Conservation (phyloP, 2,888 invertebrate species). For the Aporophyla nigra region DNA sequence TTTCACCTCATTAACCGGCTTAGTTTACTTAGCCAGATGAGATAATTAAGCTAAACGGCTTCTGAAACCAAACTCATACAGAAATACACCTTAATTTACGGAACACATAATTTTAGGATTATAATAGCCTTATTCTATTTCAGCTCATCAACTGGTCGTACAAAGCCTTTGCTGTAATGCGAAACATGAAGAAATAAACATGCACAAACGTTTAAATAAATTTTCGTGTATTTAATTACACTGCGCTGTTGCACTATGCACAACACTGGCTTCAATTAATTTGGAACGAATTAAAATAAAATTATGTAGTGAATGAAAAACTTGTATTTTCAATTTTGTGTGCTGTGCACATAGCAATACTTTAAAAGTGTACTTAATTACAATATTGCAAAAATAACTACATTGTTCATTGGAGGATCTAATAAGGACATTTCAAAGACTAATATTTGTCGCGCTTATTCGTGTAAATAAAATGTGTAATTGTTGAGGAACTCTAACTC, state of each 20-base stretch:
- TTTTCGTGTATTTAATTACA: constrained; percentile 64
- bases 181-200: constrained; percentile 86
- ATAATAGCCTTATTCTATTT: constrained; percentile 61
- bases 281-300: constrained; percentile 67
- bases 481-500: background rate
- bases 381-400: background rate
- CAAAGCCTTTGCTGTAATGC: constrained; percentile 89
- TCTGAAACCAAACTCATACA: background rate
- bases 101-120: background rate
- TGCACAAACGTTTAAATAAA: constrained; percentile 48
- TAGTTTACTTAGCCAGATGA: constrained; percentile 26
- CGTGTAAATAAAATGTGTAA: background rate
- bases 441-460: background rate
- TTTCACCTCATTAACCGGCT: constrained; percentile 32
- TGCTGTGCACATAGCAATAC: no score
- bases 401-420: background rate
- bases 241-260: constrained; percentile 64
- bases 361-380: background rate
- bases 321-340: constrained; percentile 52
- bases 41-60: constrained; percentile 35
- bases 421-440: background rate
- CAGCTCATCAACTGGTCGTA: constrained; percentile 90
- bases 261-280: constrained; percentile 67
- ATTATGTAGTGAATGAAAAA: constrained; percentile 50
- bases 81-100: background rate